Percentiles rank a stretch among this genome's conserved stretches.
phyloP scores from a whole-genome alignment of 2,113 vertebrate genomes.

The Gallinago jamesoni region DNA sequence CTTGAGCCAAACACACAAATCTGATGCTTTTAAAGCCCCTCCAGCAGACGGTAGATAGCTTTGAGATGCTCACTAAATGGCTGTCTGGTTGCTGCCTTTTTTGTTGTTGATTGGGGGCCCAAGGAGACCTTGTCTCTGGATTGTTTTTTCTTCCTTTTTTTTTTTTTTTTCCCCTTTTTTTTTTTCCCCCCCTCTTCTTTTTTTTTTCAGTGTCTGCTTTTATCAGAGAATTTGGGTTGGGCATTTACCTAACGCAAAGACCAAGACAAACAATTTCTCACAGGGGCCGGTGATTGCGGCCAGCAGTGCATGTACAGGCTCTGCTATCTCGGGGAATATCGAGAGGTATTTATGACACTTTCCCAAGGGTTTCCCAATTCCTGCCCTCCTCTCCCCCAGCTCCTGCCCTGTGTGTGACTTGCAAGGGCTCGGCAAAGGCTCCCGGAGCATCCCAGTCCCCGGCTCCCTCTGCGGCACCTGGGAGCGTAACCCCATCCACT shows the following conservation, averaged over 20 bases:
- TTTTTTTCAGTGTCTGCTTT: constrained; percentile 18
- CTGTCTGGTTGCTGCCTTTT: constrained; percentile 52
- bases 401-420: not conserved
- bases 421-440: not conserved
- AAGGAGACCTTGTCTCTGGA: constrained; percentile 56
- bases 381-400: not conserved
- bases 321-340: constrained; percentile 49
- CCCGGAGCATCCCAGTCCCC: not conserved
- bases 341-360: constrained; percentile 66
- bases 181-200: not conserved
- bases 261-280: constrained; percentile 54
- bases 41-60: constrained; percentile 62
- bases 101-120: constrained; percentile 52
- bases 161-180: accelerated
- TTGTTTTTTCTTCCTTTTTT: not conserved
- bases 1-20: constrained; percentile 64
- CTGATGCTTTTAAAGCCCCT: constrained; percentile 64
- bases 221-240: constrained; percentile 52
- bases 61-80: constrained; percentile 70
- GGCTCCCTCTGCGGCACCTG: not conserved
- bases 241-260: constrained; percentile 56
- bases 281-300: not conserved
- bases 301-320: not conserved
- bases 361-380: constrained; percentile 50
- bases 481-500: not conserved